Evolutionary conservation across 1,140 invertebrate species (phyloP).

Genomic region (Cephus cinctus): DNA sequence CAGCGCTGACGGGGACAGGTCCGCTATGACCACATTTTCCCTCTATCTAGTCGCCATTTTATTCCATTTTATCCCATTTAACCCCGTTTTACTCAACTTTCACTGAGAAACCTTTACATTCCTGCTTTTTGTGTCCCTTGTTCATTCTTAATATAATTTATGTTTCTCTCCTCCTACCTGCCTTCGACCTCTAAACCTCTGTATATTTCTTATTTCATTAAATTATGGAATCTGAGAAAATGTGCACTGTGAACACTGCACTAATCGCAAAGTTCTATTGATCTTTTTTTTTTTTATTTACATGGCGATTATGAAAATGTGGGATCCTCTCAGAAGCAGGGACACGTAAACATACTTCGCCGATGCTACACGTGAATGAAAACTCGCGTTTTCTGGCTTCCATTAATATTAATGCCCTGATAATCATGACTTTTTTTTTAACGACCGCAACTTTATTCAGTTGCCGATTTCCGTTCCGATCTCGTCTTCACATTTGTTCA

Average conservation of each 20-base stretch:
- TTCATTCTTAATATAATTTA: constrained; percentile 3
- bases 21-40: too few species aligned
- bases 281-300: too few species aligned
- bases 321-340: too few species aligned
- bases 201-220: neutral
- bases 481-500: too few species aligned
- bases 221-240: too few species aligned
- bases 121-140: neutral
- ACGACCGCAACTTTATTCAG: neutral
- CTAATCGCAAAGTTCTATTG: too few species aligned
- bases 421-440: neutral
- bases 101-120: constrained; percentile 11
- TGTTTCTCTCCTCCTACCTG: neutral
- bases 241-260: too few species aligned
- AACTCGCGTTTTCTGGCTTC: neutral
- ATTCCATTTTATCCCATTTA: neutral
- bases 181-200: neutral
- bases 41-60: too few species aligned
- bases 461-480: too few species aligned
- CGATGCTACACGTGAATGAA: too few species aligned
- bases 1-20: constrained; percentile 80
- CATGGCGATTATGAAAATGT: too few species aligned
- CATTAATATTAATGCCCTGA: neutral
- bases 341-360: too few species aligned
- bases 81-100: constrained; percentile 15